Evolutionary conservation across 2,797 vertebrate genomes (phyloP).

Genomic region (Labeo calbasu): DNA sequence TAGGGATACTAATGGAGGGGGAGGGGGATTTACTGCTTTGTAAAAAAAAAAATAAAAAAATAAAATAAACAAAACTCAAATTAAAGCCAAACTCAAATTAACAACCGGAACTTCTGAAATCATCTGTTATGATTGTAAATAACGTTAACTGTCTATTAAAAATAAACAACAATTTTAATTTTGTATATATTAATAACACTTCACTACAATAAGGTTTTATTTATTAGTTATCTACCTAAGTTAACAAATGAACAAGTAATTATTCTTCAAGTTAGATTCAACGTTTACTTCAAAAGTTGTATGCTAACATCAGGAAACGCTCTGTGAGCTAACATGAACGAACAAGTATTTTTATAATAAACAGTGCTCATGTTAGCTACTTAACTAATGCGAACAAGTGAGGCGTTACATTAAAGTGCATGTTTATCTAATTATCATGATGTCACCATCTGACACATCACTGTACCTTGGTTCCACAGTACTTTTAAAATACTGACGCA

Average conservation of each 20-base stretch:
- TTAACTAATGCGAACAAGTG: background rate
- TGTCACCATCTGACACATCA: background rate
- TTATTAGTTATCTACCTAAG: background rate
- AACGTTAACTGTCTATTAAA: background rate
- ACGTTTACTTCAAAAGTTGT: background rate
- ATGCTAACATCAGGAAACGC: background rate
- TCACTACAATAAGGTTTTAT: background rate
- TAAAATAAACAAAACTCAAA: too few relatives aligned
- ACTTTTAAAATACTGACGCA: slow-evolving; percentile 14
- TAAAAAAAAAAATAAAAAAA: background rate
- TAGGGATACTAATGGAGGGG: too few relatives aligned
- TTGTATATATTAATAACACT: background rate
- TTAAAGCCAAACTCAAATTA: too few relatives aligned
- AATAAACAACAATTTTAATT: background rate
- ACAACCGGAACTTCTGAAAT: too few relatives aligned
- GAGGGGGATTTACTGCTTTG: too few relatives aligned
- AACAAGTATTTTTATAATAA: background rate
- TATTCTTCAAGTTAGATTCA: background rate
- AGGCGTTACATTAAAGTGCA: background rate
- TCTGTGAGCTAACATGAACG: background rate
- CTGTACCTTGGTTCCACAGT: background rate
- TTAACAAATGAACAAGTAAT: background rate
- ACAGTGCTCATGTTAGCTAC: background rate
- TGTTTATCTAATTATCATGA: background rate
- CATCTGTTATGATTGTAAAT: background rate